Conservation (phyloP, 2,113 vertebrate genomes). For the Sylvietta virens region DNA sequence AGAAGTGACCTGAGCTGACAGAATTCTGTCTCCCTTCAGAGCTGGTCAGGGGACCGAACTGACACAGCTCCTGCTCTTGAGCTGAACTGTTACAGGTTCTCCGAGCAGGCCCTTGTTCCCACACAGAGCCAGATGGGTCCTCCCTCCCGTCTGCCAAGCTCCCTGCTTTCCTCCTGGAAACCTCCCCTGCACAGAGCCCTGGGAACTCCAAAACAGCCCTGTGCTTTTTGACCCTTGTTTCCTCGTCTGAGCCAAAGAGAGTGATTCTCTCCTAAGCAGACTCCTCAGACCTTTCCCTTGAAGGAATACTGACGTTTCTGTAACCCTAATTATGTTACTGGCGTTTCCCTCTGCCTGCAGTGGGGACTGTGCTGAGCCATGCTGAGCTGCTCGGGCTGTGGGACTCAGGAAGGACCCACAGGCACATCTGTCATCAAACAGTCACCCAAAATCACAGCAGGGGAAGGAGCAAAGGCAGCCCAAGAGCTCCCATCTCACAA, state of each 20-base stretch:
- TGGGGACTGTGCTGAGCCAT: accelerated
- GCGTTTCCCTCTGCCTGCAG: neutral
- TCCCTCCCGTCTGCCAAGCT: neutral
- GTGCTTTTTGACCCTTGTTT: neutral
- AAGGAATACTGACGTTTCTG: neutral
- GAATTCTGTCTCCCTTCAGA: neutral
- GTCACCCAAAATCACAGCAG: neutral
- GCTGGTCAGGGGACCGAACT: accelerated
- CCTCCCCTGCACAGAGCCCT: neutral
- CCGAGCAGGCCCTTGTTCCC: neutral
- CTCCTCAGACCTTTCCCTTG: neutral
- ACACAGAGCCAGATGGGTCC: neutral
- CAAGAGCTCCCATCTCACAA: neutral
- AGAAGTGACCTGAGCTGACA: neutral
- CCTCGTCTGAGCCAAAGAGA: neutral
- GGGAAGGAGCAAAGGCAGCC: neutral
- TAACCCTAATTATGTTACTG: neutral
- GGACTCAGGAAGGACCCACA: neutral
- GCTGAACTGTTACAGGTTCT: neutral
- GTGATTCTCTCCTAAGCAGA: neutral
- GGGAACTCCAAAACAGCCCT: neutral
- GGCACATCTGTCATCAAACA: neutral
- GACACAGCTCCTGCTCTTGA: neutral
- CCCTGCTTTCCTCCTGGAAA: neutral
- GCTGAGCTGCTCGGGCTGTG: neutral